Base-by-base conservation (phyloP, 2,113 vertebrate genomes). In the Apaloderma vittatum region DNA sequence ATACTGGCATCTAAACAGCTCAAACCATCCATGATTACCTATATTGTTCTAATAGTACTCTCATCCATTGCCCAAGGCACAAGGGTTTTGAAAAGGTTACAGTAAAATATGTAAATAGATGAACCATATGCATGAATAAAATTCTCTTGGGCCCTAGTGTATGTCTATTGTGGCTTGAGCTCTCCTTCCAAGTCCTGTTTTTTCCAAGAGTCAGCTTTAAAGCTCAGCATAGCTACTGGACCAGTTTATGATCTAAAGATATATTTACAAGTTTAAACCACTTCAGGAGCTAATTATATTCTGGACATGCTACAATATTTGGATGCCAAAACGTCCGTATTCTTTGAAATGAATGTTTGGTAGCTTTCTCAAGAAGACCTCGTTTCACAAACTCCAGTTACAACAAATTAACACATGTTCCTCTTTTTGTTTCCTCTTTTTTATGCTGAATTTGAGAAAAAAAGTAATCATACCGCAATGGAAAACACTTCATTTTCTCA, bases 341-440 rank as follows among this genome's bases (percentile, higher is more conserved):
- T 98, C 97, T 98, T 98, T 98, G 96, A 98, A 98, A 98, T 97
- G 84, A 88, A 72, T 84, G 90, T 94, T 96, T 86, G 54, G 88
- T 87, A 93, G 83, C 76, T 98, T 98, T 98, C 98, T 98, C 90
- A 96, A 97, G 97, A 98, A 98, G 83, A 94, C 83, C 79, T 98
- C 37, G 32, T 95, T 98, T 98, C 97, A 97, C 78, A 82, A 97
- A 98, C 94, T 96, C 93, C 81, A 96, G 96, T 98, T 97, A 92
- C 97, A 98, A 97, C 96, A 97, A 97, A 97, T 98, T 97, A 98
- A 95, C 83, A 96, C 40, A 90, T 76, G 96, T 98, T 98, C 98
- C 97, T 97, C 96, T 98, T 98, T 98, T 96, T 97, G 75, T 97
- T 98, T 98, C 98, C 97, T 96, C 97, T 97, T 98, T 97, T 97